Evolutionary conservation across 1,140 invertebrate genomes (phyloP), one percentile per base, ranked within the genome.

Genomic region (Brachionus paranguensis): DNA sequence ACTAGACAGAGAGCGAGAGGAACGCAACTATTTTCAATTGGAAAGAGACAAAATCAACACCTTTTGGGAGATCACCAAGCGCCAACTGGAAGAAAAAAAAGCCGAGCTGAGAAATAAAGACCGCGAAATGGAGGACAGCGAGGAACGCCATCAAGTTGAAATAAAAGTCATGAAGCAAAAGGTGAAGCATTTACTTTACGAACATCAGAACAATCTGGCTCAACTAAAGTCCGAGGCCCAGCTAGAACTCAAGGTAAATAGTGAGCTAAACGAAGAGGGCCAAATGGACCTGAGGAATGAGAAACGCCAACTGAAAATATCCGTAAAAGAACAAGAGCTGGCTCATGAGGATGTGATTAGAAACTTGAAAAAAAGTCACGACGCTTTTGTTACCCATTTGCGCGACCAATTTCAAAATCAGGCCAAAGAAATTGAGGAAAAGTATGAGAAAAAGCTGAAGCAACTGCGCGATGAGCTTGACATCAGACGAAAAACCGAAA

Each of bases 11-110:
- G 96, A 97, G 89, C 91, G 95, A 86, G 95, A 97, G 89, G 95
- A 98, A 89, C 90, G 96, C 85, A 97, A 97, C 88, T 97, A 94
- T 87, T 97, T 97, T 86, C 96, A 97, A 90, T 88, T 97, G 74
- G 96, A 98, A 89, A 91, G 96, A 86, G 96, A 98, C 88, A 96
- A 96, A 90, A 92, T 97, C 14, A 92, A 95, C 85, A 95, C 94
- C 37, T 96, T 96, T 89, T 97, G 95, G 95, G 95, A 97, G 88
- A 94, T 95, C 65, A 94, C 94, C 1, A 92, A 93, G 86, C 92
- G 93, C 85, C 93, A 96, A 87, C 88, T 96, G 7, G 93, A 95
- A 85, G 94, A 96, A 90, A 92, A 92, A 29, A 92, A 93, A 87
- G 93, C 93, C 14, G 88, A 90, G 83, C 86, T 93, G 86, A 92